A percentile compares a stretch with the other conserved stretches of the same genome.
Evolutionary conservation across 1,140 invertebrate species (phyloP).

Genomic region (Helicoverpa armigera): DNA sequence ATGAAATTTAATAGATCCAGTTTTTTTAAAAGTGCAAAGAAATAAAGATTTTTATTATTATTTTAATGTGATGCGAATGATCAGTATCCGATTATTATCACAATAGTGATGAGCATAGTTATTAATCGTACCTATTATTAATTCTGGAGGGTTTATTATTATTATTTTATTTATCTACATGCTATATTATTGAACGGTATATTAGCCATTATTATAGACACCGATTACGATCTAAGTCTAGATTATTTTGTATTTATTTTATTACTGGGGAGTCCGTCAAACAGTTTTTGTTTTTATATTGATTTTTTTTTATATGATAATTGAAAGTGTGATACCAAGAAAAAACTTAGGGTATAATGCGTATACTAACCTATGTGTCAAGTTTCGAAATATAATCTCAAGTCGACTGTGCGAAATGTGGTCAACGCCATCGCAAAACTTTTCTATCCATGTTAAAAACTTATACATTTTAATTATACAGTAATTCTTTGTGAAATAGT

Average conservation of each 20-base stretch:
- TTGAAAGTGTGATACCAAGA: too few relatives aligned
- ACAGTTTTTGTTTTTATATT: background rate
- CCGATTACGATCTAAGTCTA: conserved; percentile 35
- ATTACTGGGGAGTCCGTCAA: background rate
- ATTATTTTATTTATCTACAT: conserved; percentile 3
- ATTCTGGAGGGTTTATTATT: conserved; percentile 33
- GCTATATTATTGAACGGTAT: background rate
- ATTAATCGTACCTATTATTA: background rate
- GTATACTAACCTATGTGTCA: too few relatives aligned
- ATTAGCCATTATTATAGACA: conserved; percentile 39
- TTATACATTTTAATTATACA: too few relatives aligned
- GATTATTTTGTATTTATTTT: background rate
- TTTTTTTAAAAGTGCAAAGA: too few relatives aligned
- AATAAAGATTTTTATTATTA: background rate
- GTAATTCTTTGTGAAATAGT: too few relatives aligned
- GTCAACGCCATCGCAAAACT: too few relatives aligned
- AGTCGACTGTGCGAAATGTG: too few relatives aligned
- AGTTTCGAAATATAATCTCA: too few relatives aligned
- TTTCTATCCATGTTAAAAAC: too few relatives aligned
- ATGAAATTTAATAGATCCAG: too few relatives aligned
- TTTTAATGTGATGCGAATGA: conserved; percentile 11
- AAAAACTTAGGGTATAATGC: too few relatives aligned
- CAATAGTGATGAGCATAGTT: conserved; percentile 40
- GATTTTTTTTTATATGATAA: too few relatives aligned
- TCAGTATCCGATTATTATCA: conserved; percentile 34